These are phyloP conservation scores for Hemithea aestivaria DNA, from an alignment of 2,888 invertebrate species.

Conservation along the genomic window DNA sequence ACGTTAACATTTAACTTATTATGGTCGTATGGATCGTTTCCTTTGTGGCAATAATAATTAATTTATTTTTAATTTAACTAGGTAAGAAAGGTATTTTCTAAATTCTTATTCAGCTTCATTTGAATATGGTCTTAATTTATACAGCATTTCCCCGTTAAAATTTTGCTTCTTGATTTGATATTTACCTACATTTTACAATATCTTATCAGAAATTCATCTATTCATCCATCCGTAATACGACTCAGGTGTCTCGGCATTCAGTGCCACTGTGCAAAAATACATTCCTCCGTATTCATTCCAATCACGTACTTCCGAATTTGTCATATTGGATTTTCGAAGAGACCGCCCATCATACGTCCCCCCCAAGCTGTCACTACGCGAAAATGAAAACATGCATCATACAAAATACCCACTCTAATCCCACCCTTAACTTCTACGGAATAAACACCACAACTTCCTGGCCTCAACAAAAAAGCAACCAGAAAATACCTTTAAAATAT, in stretches of 20 bases:
- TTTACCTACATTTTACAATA: slow-evolving; percentile 28
- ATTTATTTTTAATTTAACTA: no score
- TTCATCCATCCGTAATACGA: slow-evolving; percentile 39
- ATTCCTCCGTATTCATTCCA: slow-evolving; percentile 68
- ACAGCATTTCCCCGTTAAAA: slow-evolving; percentile 6
- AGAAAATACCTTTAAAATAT: slow-evolving; percentile 39
- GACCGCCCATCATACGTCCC: slow-evolving; percentile 63
- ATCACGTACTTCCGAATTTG: slow-evolving; percentile 77
- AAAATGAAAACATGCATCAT: slow-evolving; percentile 75
- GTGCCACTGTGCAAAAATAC: slow-evolving; percentile 55
- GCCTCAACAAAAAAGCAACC: slow-evolving; percentile 25
- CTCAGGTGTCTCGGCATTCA: slow-evolving; percentile 47
- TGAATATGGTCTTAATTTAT: no score
- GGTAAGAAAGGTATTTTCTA: no score
- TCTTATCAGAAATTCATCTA: slow-evolving; percentile 49
- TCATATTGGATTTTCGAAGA: slow-evolving; percentile 76
- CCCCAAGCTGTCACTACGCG: slow-evolving; percentile 67
- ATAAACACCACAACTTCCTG: slow-evolving; percentile 31
- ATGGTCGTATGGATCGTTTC: no score
- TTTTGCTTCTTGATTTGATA: slow-evolving; percentile 18
- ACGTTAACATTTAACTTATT: no score
- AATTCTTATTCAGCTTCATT: no score
- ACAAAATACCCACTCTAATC: slow-evolving; percentile 31
- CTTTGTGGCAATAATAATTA: no score
- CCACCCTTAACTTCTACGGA: slow-evolving; percentile 33